Percentiles rank a stretch among this genome's conserved stretches.
Conservation (phyloP, 2,113 vertebrate species). For the Chlorodrepanis virens region DNA sequence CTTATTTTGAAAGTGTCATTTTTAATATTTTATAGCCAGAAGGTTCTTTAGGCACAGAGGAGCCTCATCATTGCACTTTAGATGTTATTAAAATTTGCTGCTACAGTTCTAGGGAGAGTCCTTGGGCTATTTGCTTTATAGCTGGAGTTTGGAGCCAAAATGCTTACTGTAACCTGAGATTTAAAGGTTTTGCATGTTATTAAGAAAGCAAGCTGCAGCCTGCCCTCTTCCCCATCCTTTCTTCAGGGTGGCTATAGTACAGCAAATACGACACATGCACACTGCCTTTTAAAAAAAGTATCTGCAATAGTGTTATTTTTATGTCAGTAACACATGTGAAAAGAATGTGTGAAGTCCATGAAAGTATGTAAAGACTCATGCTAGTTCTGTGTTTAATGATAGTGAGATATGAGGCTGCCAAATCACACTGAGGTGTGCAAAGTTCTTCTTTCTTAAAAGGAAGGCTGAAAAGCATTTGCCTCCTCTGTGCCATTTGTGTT, state of each 20-base stretch:
- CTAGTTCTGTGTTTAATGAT: background rate
- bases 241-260: background rate
- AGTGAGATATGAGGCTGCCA: background rate
- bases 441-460: background rate
- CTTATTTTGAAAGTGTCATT: background rate
- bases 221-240: background rate
- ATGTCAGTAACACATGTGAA: background rate
- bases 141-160: background rate
- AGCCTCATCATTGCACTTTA: background rate
- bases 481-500: background rate
- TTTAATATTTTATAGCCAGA: background rate
- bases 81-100: background rate
- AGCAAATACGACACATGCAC: background rate
- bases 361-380: background rate
- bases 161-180: conserved; percentile 6
- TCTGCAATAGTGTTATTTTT: background rate
- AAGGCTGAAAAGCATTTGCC: background rate
- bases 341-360: background rate
- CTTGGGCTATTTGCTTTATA: background rate
- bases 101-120: background rate
- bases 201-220: conserved; percentile 27
- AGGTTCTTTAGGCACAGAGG: background rate
- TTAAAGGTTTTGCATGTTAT: conserved; percentile 24
- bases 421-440: background rate
- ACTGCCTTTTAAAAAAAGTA: background rate